These are phyloP conservation scores for Brachypteracias leptosomus DNA, from an alignment of 2,113 vertebrate species.

Conservation along the genomic window DNA sequence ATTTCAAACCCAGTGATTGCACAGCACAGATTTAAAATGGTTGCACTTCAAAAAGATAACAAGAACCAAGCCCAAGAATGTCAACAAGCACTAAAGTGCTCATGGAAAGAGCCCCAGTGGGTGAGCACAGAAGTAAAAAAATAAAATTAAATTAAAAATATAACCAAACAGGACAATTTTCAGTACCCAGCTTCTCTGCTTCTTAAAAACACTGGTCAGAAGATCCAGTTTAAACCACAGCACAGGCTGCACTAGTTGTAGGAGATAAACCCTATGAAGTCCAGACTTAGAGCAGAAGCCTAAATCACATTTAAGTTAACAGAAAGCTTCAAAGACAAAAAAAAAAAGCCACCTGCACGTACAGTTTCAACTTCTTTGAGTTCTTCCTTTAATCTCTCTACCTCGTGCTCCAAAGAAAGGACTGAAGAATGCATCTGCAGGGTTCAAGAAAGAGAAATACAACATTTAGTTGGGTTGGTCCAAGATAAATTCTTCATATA, in stretches of 20 bases:
- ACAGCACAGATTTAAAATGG: not conserved
- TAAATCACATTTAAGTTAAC: not conserved
- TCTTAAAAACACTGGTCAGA: not conserved
- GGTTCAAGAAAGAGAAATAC: not conserved
- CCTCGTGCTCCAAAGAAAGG: conserved; percentile 82
- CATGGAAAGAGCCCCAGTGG: not conserved
- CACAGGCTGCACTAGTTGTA: not conserved
- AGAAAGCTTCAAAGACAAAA: not conserved
- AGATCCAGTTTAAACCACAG: not conserved
- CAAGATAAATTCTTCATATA: not conserved
- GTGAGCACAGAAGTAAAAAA: not conserved
- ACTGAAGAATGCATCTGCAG: conserved; percentile 82
- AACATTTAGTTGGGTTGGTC: not conserved
- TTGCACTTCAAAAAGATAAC: not conserved
- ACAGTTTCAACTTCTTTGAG: conserved; percentile 87
- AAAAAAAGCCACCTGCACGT: conserved; percentile 1
- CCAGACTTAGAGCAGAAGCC: not conserved
- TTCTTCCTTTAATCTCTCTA: conserved; percentile 83
- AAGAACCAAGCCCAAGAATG: not conserved
- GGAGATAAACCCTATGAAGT: not conserved
- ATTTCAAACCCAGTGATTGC: not conserved
- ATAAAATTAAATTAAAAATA: too few species aligned
- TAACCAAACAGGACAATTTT: not conserved
- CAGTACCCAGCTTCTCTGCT: not conserved
- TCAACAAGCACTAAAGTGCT: not conserved